Base-by-base conservation (phyloP, 2,888 invertebrate genomes). In the Hyppa rectilinea region DNA sequence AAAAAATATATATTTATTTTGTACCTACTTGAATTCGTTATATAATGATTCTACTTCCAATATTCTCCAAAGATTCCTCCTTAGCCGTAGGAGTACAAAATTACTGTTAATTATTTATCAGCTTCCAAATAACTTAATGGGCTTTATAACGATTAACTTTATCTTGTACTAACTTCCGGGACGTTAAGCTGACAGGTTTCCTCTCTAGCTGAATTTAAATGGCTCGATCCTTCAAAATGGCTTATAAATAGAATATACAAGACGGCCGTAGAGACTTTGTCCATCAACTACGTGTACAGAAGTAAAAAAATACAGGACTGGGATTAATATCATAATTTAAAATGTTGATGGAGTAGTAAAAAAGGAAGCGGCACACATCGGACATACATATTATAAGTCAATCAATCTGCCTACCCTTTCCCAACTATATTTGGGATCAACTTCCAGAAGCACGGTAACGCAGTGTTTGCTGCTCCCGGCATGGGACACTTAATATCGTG, bases 111-210 rank as follows among this genome's bases (percentile, higher is more conserved):
- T 49, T n/a, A 40, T 75, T 75, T 29, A 55, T 23, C 12, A 20
- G 20, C 38, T 71, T 55, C 38, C 9, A 34, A 63, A 34, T 53
- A 75, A 23, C 29, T 47, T 47, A 47, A 23, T 55, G 34, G 34
- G 10, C 31, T 65, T 62, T 26, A 29, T 23, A 55, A 49, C 34
- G 53, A 75, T 65, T 14, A 52, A 45, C n/a, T 63, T 71, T 45
- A 31, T 38, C 38, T 63, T 29, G 20, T 36, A 65, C 31, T 55
- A 53, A 75, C 40, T 75, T 71, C 55, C 40, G 34, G 26, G 4
- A 55, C 75, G 34, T 64, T 71, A 47, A 47, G 6, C 40, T 29
- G 40, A 65, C 53, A 52, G n/a, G 45, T 64, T 55, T 36, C 20
- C 14, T 36, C 20, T 23, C 29, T 31, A 60, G 64, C 12, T 40